Conservation (phyloP, 2,113 vertebrate species). For the Ahaetulla prasina region DNA sequence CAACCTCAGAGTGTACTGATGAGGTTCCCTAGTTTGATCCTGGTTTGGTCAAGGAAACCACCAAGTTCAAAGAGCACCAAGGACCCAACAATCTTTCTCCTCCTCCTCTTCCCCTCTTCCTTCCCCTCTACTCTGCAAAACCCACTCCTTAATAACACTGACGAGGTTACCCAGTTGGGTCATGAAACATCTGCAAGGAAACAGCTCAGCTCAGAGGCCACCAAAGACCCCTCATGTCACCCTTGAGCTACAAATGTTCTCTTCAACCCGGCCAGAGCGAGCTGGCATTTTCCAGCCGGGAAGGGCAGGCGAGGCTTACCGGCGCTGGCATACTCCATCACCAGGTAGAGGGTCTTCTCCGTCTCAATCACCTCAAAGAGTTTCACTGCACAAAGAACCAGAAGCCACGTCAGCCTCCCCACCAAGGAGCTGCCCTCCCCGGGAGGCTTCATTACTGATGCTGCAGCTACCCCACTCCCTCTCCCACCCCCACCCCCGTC, state of each 20-base stretch:
- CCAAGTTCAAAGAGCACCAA: too few relatives aligned
- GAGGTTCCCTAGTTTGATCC: too few relatives aligned
- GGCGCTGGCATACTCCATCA: conserved; percentile 87
- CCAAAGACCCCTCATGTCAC: background rate
- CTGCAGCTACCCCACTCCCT: background rate
- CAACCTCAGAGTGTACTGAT: too few relatives aligned
- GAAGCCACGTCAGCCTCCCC: too few relatives aligned
- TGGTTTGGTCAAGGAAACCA: too few relatives aligned
- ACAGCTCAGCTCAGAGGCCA: background rate
- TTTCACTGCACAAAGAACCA: conserved; percentile 71
- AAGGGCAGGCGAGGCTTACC: conserved; percentile 60
- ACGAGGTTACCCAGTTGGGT: background rate
- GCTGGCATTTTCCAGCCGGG: background rate
- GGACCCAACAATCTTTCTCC: background rate
- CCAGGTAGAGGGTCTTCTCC: conserved; percentile 84
- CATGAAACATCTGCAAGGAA: background rate
- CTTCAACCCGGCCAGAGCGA: too few relatives aligned
- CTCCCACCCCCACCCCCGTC: background rate
- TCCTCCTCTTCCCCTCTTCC: too few relatives aligned
- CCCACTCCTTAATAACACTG: background rate
- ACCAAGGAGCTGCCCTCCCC: background rate
- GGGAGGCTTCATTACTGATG: background rate
- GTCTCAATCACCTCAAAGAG: conserved; percentile 89
- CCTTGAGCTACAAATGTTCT: too few relatives aligned
- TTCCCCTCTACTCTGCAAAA: too few relatives aligned